Base-by-base conservation (phyloP, 2,888 invertebrate species). In the Xanthia icteritia region DNA sequence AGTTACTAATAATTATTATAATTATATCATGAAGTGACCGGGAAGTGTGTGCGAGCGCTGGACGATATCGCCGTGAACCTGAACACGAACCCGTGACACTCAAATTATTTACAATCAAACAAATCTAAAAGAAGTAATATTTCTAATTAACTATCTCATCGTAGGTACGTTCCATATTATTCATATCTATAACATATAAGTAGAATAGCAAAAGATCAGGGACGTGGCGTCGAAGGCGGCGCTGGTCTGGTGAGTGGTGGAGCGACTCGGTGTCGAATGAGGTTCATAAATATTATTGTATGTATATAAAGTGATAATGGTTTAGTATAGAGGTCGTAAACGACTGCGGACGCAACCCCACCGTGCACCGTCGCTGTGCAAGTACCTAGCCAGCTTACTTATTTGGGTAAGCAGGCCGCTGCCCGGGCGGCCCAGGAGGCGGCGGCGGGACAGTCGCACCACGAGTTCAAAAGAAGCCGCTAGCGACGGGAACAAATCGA, bases 231-330 rank as follows among this genome's bases (percentile, higher is more conserved):
- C n/a, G n/a, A n/a, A n/a, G n/a, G n/a, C n/a, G n/a, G n/a, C n/a
- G n/a, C n/a, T n/a, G n/a, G n/a, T n/a, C 31, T 5, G 27, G 17
- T 39, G 72, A 23, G 39, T n/a, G 75, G 31, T n/a, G 75, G 5
- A 27, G 63, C 63, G 1, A 13, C n/a, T 61, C 20, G 58, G 51
- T 61, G 27, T 11, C 27, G 64, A 65, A n/a, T 63, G 60, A 76
- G 60, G 31, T 73, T 77, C 81, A 85, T 85, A 20, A 20, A 36
- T 36, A 86, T 81, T 74, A 67, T 56, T 88, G 88, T 88, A 89
- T 88, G 88, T 88, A 89, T 76, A 86, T 85, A 87, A 79, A 73
- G 69, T 85, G 81, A 83, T 77, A 83, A 77, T 73, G 65, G 76
- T 56, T 68, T 60, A 77, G 70, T 61, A 58, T 63, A 75, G n/a